phyloP scores from a whole-genome alignment of 2,888 invertebrate species.

The Melanotus villosus region DNA sequence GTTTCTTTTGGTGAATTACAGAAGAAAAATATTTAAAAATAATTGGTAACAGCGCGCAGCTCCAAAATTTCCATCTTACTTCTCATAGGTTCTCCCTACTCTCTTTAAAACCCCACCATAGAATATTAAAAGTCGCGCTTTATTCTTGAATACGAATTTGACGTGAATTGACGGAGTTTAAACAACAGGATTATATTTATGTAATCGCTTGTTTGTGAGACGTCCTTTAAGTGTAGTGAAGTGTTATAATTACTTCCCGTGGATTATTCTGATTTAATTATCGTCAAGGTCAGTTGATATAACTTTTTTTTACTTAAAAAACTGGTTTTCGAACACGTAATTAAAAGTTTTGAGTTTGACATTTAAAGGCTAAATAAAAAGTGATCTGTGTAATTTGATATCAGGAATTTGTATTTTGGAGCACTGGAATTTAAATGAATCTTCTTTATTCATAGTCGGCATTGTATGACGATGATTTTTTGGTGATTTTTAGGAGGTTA shows the following conservation, averaged over 20 bases:
- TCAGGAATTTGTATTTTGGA: too few relatives aligned
- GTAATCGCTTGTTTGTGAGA: constrained; percentile 17
- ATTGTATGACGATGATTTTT: too few relatives aligned
- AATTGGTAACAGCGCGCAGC: too few relatives aligned
- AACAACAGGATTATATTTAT: background rate
- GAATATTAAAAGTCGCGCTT: constrained; percentile 21
- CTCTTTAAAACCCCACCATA: background rate
- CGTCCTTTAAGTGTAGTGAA: constrained; percentile 41
- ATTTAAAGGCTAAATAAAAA: too few relatives aligned
- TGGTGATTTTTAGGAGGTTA: too few relatives aligned
- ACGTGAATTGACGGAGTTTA: constrained; percentile 10
- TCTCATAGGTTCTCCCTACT: constrained; percentile 10
- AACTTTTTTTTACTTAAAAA: background rate
- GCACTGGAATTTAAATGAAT: too few relatives aligned
- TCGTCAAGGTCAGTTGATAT: constrained; percentile 31
- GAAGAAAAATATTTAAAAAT: too few relatives aligned
- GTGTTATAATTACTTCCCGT: constrained; percentile 36
- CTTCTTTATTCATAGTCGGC: too few relatives aligned
- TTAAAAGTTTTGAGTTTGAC: too few relatives aligned
- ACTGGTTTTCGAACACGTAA: too few relatives aligned
- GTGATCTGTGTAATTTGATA: too few relatives aligned
- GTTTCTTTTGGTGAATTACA: too few relatives aligned
- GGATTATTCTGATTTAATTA: constrained; percentile 34
- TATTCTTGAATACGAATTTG: constrained; percentile 41
- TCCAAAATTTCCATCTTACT: background rate